Percentiles rank a stretch among this genome's conserved stretches.
These are phyloP conservation scores for Phataginus tricuspis DNA, from an alignment of 2,797 vertebrate species.

Conservation along the genomic window DNA sequence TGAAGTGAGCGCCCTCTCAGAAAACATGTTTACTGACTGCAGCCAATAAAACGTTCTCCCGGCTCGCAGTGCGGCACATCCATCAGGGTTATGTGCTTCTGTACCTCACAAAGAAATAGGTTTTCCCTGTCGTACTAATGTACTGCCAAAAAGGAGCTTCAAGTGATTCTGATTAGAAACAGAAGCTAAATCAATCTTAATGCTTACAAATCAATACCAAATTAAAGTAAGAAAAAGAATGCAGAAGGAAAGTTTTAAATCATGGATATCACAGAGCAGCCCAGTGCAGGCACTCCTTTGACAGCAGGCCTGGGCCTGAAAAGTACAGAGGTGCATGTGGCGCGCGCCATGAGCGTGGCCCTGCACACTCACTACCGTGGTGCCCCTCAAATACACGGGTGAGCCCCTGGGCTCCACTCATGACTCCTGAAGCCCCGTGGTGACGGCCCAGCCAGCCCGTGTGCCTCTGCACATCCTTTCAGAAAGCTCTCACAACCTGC, in stretches of 20 bases:
- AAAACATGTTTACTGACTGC: neutral
- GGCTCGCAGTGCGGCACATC: rapidly evolving
- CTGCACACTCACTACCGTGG: too few species aligned
- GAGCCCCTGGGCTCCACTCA: neutral
- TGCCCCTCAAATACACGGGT: neutral
- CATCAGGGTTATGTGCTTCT: rapidly evolving
- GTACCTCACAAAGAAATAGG: rapidly evolving
- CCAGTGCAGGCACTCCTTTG: rapidly evolving
- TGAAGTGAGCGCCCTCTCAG: neutral
- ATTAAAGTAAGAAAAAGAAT: neutral
- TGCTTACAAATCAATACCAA: neutral
- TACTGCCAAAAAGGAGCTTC: neutral
- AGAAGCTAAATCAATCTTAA: neutral
- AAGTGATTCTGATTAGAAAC: neutral
- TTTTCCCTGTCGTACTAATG: neutral
- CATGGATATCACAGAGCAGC: rapidly evolving
- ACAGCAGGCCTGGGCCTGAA: rapidly evolving
- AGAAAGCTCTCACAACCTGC: neutral
- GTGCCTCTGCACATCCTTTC: neutral
- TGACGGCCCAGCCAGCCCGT: neutral
- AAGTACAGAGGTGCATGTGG: too few species aligned
- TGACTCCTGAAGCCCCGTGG: rapidly evolving
- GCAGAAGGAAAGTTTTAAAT: too few species aligned
- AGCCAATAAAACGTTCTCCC: neutral
- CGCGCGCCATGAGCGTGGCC: too few species aligned